These are phyloP conservation scores for Vipera ursinii DNA, from an alignment of 2,797 vertebrate genomes.

Conservation along the genomic window DNA sequence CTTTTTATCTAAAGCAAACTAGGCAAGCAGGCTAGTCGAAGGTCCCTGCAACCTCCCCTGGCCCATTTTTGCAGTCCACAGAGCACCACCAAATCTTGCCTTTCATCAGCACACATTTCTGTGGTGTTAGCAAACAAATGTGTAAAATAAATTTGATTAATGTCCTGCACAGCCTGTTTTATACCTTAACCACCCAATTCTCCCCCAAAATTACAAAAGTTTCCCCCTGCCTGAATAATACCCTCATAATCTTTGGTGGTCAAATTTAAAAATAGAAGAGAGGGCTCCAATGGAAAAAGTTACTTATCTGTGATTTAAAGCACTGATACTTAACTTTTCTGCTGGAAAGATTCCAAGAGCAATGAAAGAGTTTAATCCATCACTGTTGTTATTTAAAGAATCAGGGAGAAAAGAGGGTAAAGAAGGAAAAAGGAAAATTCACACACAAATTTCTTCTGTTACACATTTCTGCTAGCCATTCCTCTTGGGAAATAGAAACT, in stretches of 20 bases:
- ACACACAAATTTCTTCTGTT: not conserved
- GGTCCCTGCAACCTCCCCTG: not conserved
- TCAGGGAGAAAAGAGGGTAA: not conserved
- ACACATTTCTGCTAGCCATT: not conserved
- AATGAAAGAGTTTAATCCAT: not conserved
- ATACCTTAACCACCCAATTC: not conserved
- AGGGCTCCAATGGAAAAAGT: not conserved
- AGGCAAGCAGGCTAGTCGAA: not conserved
- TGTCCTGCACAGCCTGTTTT: not conserved
- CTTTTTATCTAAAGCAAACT: not conserved
- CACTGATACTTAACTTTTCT: not conserved
- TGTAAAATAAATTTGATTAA: not conserved
- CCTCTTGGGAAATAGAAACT: not conserved
- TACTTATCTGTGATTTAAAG: not conserved
- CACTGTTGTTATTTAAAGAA: not conserved
- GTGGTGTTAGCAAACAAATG: not conserved
- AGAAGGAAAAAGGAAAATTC: not conserved
- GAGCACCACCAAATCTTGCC: not conserved
- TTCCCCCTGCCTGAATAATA: not conserved
- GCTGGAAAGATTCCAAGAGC: not conserved
- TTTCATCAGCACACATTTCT: not conserved
- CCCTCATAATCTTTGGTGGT: not conserved
- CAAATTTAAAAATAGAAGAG: not conserved
- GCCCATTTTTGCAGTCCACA: not conserved
- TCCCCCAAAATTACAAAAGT: not conserved